Percentiles rank a stretch among this genome's conserved stretches.
These are phyloP conservation scores for Chaitophorus viminalis DNA, from an alignment of 2,888 invertebrate genomes.

Conservation along the genomic window DNA sequence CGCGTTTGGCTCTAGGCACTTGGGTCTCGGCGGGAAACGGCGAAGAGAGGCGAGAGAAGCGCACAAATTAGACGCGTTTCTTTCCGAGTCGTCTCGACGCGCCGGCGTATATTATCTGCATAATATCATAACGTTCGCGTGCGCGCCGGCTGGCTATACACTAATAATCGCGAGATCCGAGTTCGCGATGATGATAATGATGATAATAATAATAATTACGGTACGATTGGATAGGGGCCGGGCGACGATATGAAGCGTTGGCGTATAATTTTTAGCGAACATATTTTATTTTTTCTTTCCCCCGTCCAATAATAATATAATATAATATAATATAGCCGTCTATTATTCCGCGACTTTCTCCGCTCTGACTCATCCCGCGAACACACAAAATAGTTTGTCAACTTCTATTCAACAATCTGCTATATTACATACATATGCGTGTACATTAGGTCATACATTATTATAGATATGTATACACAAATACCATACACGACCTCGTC, in stretches of 20 bases:
- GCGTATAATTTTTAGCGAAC: conserved; percentile 15
- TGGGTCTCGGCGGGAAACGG: not conserved
- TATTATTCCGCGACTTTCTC: conserved; percentile 4
- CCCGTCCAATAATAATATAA: not conserved
- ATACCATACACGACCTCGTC: too few relatives aligned
- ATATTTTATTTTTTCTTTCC: not conserved
- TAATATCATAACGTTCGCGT: conserved; percentile 19
- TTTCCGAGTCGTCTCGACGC: conserved; percentile 38
- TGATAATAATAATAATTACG: conserved; percentile 4
- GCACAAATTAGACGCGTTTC: conserved; percentile 39
- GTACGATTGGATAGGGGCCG: conserved; percentile 6
- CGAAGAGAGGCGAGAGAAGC: conserved; percentile 1
- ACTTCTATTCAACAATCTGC: too few relatives aligned
- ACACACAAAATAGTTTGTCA: too few relatives aligned
- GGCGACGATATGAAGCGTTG: not conserved
- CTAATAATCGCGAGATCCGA: conserved; percentile 6
- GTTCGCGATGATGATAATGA: not conserved
- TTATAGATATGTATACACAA: too few relatives aligned
- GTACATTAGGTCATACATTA: too few relatives aligned
- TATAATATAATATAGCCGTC: not conserved
- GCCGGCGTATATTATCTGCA: conserved; percentile 29
- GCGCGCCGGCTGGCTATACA: not conserved
- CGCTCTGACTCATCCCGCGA: not conserved
- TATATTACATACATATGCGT: not conserved
- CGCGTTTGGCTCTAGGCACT: not conserved